phyloP scores from a whole-genome alignment of 2,113 vertebrate genomes.

The Pogona vitticeps region DNA sequence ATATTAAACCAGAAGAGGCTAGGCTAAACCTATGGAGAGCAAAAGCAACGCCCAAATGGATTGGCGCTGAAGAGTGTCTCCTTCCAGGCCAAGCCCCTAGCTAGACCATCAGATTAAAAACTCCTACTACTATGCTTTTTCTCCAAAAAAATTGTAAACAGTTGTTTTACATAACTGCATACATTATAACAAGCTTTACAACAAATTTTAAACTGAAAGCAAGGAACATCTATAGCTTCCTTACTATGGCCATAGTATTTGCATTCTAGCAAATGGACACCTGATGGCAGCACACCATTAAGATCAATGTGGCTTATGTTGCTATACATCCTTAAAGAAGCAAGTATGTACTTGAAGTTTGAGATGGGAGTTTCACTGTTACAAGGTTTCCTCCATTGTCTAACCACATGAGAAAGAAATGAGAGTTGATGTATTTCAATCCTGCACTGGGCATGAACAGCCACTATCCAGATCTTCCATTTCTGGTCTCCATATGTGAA shows the following conservation, averaged over 20 bases:
- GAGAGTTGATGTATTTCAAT: neutral
- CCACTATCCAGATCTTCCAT: neutral
- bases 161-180: neutral
- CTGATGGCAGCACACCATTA: constrained; percentile 79
- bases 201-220: neutral
- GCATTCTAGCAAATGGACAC: constrained; percentile 74
- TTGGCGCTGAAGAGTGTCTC: no score
- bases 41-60: no score
- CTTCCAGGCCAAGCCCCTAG: no score
- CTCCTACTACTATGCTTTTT: fast-evolving
- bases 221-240: neutral
- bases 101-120: fast-evolving
- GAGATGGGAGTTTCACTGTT: neutral
- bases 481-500: neutral
- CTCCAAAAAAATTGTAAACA: neutral
- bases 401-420: neutral
- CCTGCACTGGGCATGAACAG: neutral
- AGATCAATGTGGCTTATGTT: constrained; percentile 44
- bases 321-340: neutral
- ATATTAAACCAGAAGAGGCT: neutral
- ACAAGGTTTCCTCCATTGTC: neutral
- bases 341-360: neutral
- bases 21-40: fast-evolving
- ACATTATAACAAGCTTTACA: neutral
- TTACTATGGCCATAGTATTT: constrained; percentile 24